Percentiles rank a stretch among this genome's conserved stretches.
Evolutionary conservation across 2,888 invertebrate species (phyloP).

Genomic region (Scaeva pyrastri): DNA sequence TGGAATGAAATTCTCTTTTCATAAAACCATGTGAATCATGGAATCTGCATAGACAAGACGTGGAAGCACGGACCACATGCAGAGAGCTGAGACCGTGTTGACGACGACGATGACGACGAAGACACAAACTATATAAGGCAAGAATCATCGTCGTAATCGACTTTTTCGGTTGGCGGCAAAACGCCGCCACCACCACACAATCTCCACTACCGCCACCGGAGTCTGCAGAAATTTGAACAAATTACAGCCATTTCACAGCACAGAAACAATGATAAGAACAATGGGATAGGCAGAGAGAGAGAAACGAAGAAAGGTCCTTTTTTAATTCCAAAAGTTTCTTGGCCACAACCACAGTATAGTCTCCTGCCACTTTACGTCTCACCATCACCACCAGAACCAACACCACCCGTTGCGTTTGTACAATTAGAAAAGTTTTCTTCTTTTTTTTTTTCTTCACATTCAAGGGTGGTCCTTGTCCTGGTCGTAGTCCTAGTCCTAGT

Average conservation of each 20-base stretch:
- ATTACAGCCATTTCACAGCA: slow-evolving; percentile 69
- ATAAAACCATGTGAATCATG: slow-evolving; percentile 9
- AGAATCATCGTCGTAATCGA: slow-evolving; percentile 35
- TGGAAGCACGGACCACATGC: slow-evolving; percentile 52
- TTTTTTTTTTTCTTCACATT: not conserved
- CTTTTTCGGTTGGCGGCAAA: slow-evolving; percentile 38
- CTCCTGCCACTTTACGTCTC: slow-evolving; percentile 27
- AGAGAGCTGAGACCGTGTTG: slow-evolving; percentile 26
- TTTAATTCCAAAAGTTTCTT: slow-evolving; percentile 66
- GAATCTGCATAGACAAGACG: slow-evolving; percentile 40
- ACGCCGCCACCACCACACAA: slow-evolving; percentile 1
- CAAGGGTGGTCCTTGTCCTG: slow-evolving; percentile 7
- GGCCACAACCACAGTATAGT: slow-evolving; percentile 69
- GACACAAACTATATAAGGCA: slow-evolving; percentile 42
- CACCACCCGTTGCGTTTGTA: slow-evolving; percentile 65
- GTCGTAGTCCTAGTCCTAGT: not conserved
- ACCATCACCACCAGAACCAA: slow-evolving; percentile 6
- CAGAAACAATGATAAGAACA: slow-evolving; percentile 21
- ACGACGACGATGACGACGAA: slow-evolving; percentile 23
- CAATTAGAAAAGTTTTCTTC: slow-evolving; percentile 68
- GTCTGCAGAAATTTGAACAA: slow-evolving; percentile 66
- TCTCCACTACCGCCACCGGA: slow-evolving; percentile 12
- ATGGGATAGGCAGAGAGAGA: not conserved
- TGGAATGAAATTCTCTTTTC: slow-evolving; percentile 29
- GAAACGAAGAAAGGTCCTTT: slow-evolving; percentile 11